Conservation (phyloP, 2,113 vertebrate genomes). For the Myotis davidii region DNA sequence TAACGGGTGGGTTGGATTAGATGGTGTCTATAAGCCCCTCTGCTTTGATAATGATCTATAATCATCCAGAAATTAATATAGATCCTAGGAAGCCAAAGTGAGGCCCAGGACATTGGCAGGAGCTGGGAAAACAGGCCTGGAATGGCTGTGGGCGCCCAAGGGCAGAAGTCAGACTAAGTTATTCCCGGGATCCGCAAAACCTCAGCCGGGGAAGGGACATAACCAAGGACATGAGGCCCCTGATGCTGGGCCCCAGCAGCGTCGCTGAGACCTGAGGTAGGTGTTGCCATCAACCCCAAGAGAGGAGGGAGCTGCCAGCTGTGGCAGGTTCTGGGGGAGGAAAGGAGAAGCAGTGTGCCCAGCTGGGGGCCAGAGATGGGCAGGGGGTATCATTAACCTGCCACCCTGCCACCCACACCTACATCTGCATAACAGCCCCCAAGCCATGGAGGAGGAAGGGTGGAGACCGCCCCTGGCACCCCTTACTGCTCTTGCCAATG, state of each 20-base stretch:
- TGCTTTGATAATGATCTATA: not conserved
- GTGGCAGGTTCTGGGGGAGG: not conserved
- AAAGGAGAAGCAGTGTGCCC: slow-evolving; percentile 36
- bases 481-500: not conserved
- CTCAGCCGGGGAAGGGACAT: not conserved
- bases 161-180: not conserved
- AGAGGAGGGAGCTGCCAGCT: not conserved
- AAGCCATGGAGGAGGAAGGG: not conserved
- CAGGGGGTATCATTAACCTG: slow-evolving; percentile 77
- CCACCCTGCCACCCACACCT: slow-evolving; percentile 64
- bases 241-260: not conserved
- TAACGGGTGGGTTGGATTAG: not conserved
- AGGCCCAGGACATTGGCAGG: not conserved
- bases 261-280: not conserved
- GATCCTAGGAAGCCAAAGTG: not conserved
- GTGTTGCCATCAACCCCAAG: not conserved
- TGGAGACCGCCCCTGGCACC: not conserved
- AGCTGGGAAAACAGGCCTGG: not conserved
- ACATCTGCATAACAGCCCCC: slow-evolving; percentile 53
- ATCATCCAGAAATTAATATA: not conserved
- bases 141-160: not conserved
- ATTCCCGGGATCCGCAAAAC: not conserved
- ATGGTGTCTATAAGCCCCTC: not conserved
- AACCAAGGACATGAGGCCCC: not conserved
- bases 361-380: slow-evolving; percentile 72